phyloP scores from a whole-genome alignment of 2,797 vertebrate genomes.

The Valencia hispanica region DNA sequence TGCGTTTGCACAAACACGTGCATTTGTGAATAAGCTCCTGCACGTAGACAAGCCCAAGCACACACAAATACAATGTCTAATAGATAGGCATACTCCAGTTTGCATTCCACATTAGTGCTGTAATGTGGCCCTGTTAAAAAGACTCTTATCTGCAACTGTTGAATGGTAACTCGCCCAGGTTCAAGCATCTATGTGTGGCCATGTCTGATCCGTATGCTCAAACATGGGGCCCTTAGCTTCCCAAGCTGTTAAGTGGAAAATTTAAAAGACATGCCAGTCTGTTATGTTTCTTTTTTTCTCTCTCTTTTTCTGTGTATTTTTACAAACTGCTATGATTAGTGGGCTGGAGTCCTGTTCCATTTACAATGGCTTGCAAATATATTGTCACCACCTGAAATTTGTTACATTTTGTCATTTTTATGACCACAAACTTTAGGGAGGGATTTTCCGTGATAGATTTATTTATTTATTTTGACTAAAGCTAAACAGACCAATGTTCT shows the following conservation, averaged over 20 bases:
- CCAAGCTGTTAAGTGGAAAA: constrained; percentile 59
- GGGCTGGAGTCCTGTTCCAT: background rate
- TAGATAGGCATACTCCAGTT: constrained; percentile 51
- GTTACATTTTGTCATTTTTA: background rate
- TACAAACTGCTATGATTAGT: background rate
- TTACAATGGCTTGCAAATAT: background rate
- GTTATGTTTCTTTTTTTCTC: constrained; percentile 34
- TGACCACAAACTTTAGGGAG: background rate
- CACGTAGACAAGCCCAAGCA: constrained; percentile 42
- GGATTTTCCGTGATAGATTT: background rate
- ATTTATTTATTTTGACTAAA: background rate
- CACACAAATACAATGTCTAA: constrained; percentile 35
- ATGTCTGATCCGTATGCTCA: constrained; percentile 71
- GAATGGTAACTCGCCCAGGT: constrained; percentile 72
- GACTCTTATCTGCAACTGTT: constrained; percentile 70
- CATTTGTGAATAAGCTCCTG: constrained; percentile 32
- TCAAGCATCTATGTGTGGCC: constrained; percentile 68
- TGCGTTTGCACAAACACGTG: constrained; percentile 11
- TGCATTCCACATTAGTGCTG: constrained; percentile 68
- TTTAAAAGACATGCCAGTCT: constrained; percentile 61
- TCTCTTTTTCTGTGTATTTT: constrained; percentile 15
- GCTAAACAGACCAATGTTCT: background rate
- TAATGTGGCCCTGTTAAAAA: constrained; percentile 61
- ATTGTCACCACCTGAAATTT: background rate
- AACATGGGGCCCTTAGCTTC: constrained; percentile 62